These are phyloP conservation scores for Gallinago solitaria DNA, from an alignment of 2,797 vertebrate genomes.

Conservation along the genomic window DNA sequence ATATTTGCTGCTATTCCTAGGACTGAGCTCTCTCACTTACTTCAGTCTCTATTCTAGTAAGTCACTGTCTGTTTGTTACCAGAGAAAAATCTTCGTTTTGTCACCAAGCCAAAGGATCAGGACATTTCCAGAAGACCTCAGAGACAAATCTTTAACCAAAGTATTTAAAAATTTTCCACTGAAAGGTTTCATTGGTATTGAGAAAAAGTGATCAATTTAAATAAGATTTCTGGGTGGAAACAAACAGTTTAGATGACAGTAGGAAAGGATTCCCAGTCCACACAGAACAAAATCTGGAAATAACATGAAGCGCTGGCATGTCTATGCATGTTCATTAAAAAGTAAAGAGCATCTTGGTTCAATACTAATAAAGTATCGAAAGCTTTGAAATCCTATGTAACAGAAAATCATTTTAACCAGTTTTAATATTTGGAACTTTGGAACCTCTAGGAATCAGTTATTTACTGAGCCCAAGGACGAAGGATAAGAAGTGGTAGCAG, in stretches of 20 bases:
- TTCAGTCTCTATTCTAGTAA: background rate
- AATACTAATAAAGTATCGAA: background rate
- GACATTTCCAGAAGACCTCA: background rate
- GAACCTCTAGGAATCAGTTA: background rate
- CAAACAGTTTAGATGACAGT: background rate
- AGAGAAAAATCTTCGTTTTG: slow-evolving; percentile 9
- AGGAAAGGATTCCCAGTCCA: background rate
- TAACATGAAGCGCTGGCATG: background rate
- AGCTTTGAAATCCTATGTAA: background rate
- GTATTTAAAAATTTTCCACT: background rate
- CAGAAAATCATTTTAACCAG: background rate
- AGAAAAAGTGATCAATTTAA: background rate
- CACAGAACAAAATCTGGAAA: background rate
- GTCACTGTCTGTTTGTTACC: background rate
- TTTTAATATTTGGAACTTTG: background rate
- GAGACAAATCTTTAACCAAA: background rate
- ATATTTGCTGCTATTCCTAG: slow-evolving; percentile 45
- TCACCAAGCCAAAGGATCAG: background rate
- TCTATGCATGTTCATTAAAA: background rate
- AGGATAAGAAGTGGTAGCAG: background rate
- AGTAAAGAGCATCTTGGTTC: background rate
- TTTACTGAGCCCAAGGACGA: background rate
- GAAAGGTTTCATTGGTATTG: background rate
- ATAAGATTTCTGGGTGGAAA: background rate
- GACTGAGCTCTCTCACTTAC: background rate